phyloP scores from a whole-genome alignment of 2,797 vertebrate species.

The Syncerus caffer region DNA sequence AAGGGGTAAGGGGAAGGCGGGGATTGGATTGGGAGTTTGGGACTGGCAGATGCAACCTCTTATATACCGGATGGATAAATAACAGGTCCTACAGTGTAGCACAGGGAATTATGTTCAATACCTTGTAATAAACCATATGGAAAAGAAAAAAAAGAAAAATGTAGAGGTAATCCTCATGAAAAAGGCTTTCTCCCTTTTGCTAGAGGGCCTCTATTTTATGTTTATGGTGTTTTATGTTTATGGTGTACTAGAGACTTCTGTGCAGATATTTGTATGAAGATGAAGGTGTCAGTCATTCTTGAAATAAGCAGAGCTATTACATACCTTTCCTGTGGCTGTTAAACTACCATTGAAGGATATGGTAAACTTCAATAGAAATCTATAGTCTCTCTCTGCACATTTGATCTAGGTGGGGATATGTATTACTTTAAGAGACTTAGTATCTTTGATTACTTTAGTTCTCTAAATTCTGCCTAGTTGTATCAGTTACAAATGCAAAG shows the following conservation, averaged over 20 bases:
- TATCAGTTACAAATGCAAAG: neutral
- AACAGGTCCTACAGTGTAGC: neutral
- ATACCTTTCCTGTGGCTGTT: neutral
- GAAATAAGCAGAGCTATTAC: neutral
- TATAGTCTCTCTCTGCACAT: neutral
- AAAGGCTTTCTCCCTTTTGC: neutral
- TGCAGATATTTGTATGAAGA: neutral
- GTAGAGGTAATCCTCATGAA: neutral
- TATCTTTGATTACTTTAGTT: neutral
- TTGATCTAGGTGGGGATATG: neutral
- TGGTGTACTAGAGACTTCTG: neutral
- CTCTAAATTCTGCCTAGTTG: neutral
- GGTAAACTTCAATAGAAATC: neutral
- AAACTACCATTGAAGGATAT: neutral
- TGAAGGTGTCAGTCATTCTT: neutral
- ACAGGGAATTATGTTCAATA: neutral
- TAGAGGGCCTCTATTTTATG: neutral
- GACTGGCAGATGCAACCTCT: neutral
- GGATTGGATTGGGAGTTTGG: neutral
- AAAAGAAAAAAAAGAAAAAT: neutral
- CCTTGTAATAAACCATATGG: neutral
- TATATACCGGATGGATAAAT: neutral
- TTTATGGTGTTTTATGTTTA: neutral
- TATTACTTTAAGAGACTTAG: conserved; percentile 2
- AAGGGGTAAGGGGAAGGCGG: neutral